phyloP scores from a whole-genome alignment of 2,797 vertebrate genomes.

The Tolypeutes matacus region DNA sequence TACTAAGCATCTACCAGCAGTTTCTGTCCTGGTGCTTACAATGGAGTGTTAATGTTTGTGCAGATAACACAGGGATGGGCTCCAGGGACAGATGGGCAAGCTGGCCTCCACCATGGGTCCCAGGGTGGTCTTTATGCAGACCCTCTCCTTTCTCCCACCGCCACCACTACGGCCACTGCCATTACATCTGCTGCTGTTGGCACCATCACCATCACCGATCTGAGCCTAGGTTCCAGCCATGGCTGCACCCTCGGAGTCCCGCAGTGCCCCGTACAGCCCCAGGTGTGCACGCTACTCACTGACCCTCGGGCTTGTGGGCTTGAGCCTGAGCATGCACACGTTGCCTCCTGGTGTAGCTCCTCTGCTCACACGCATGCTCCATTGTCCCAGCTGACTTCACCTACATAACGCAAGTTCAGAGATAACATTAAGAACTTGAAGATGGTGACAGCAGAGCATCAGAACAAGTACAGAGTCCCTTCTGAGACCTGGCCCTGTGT shows the following conservation, averaged over 20 bases:
- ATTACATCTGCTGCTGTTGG: fast-evolving
- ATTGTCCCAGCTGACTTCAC: not conserved
- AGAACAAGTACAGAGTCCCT: not conserved
- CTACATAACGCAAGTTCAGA: not conserved
- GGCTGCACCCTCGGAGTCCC: not conserved
- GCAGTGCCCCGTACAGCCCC: fast-evolving
- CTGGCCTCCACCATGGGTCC: not conserved
- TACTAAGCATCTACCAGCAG: not conserved
- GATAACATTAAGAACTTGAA: not conserved
- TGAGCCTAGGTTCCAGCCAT: too few species aligned
- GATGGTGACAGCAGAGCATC: not conserved
- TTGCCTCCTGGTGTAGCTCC: not conserved
- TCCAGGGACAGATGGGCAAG: not conserved
- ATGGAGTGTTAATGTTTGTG: not conserved
- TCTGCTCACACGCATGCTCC: not conserved
- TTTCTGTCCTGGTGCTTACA: not conserved
- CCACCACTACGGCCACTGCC: not conserved
- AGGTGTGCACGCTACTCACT: fast-evolving
- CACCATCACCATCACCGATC: not conserved
- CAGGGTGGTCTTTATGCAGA: fast-evolving
- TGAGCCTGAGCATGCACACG: fast-evolving
- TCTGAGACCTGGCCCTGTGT: not conserved
- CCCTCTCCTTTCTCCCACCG: not conserved
- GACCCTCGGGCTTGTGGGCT: fast-evolving
- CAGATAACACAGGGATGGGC: not conserved